These are phyloP conservation scores for Mycogona germanica DNA, from an alignment of 2,888 invertebrate species.

Conservation along the genomic window DNA sequence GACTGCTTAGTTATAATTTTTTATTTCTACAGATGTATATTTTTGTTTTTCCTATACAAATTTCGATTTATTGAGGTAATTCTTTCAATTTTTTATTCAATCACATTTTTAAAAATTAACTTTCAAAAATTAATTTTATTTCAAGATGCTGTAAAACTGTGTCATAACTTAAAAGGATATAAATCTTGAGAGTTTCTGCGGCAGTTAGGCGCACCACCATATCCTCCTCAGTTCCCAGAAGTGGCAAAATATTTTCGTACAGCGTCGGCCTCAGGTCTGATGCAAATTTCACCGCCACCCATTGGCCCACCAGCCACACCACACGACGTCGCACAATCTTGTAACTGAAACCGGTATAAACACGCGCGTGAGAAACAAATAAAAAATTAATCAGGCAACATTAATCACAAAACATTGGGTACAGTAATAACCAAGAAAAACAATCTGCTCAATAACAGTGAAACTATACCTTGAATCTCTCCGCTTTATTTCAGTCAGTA, in stretches of 20 bases:
- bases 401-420: not conserved
- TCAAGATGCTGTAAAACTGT: not conserved
- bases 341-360: constrained; percentile 41
- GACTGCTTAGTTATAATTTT: no score
- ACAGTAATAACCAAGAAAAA: not conserved
- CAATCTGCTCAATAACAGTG: constrained; percentile 20
- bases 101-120: not conserved
- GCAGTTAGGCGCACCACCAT: constrained; percentile 82
- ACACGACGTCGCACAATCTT: constrained; percentile 69
- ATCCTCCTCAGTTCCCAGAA: constrained; percentile 63
- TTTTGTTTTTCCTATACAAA: no score
- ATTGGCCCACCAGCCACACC: constrained; percentile 64
- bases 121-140: not conserved
- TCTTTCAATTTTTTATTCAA: no score
- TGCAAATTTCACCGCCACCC: constrained; percentile 63
- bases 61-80: no score
- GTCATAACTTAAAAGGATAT: constrained; percentile 36
- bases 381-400: not conserved
- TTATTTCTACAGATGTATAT: no score
- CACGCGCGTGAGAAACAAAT: no score
- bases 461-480: constrained; percentile 49
- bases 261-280: constrained; percentile 62
- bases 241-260: constrained; percentile 52
- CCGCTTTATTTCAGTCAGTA: constrained; percentile 68
- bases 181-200: constrained; percentile 65